Evolutionary conservation across 2,888 invertebrate genomes (phyloP), one percentile per base, ranked within the genome.

Genomic region (Callimorpha dominula): DNA sequence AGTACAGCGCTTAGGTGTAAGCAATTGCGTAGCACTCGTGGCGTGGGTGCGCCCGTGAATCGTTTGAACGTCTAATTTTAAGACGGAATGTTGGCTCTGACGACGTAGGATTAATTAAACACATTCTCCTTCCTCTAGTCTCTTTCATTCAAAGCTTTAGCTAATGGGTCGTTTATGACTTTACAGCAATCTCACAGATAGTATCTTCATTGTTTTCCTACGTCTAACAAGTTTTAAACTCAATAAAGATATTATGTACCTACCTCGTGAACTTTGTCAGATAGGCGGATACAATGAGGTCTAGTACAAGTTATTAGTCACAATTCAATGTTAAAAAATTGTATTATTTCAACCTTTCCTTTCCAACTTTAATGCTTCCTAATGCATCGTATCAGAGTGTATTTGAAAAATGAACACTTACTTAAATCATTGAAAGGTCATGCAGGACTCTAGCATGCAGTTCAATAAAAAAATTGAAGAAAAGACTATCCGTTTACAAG

Each of bases 31-130:
- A 81, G 82, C 76, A 78, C 57, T 46, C 62, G 75, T 71, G 72
- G 85, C 87, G 91, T 90, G 88, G 91, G 90, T 79, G 89, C 87
- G 90, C 89, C 91, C 88, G 91, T 92, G 92, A 93, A 91, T 88
- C 85, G 86, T 85, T 81, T 84, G 85, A 85, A 85, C 78, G 82
- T 89, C 91, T 93, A 93, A 92, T 91, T 93, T 92, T 92, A 90
- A 87, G 86, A 85, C 76, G 89, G 93, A 93, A 93, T 93, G 91
- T 92, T 92, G 93, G 91, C 93, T 92, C 88, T 85, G 79, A 89
- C 88, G 80, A 88, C 87, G 76, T 85, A 87, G 75, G 85, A 83
- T 85, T 90, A 91, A 93, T 93, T 92, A 92, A 91, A 81, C 82
- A 89, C 88, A 90, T 88, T 88, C 87, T 88, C 88, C 85, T 82